A percentile compares a stretch with the other conserved stretches of the same genome.
Evolutionary conservation across 2,797 vertebrate species (phyloP).

Genomic region (Natrix natrix): DNA sequence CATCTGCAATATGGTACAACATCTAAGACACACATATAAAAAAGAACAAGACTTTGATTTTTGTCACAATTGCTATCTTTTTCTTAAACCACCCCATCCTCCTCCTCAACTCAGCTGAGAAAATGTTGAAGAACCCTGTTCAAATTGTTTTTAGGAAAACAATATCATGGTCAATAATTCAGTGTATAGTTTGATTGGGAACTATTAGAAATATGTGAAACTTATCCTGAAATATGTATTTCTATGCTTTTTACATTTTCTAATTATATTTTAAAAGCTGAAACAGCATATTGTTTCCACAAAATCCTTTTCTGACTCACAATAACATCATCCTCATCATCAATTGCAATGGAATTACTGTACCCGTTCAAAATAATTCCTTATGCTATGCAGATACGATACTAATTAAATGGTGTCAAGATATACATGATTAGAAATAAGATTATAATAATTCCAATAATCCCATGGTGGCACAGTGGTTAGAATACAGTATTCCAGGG

Average conservation of each 20-base stretch:
- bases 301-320: neutral
- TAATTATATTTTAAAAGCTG: neutral
- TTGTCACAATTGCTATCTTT: neutral
- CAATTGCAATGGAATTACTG: neutral
- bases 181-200: neutral
- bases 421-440: neutral
- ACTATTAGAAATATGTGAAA: neutral
- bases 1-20: neutral
- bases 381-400: constrained; percentile 14
- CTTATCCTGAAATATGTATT: neutral
- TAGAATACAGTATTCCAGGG: neutral
- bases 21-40: neutral
- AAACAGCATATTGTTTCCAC: neutral
- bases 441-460: neutral
- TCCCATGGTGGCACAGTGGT: neutral
- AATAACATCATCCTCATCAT: neutral
- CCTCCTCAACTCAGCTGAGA: neutral
- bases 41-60: neutral
- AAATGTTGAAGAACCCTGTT: neutral
- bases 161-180: neutral
- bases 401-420: constrained; percentile 18
- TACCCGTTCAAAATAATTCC: constrained; percentile 6
- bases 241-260: neutral
- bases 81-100: neutral
- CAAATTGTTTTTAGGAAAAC: neutral